A percentile compares a stretch with the other conserved stretches of the same genome.
Conservation (phyloP, 2,888 invertebrate genomes). For the Chrysolina haemoptera region DNA sequence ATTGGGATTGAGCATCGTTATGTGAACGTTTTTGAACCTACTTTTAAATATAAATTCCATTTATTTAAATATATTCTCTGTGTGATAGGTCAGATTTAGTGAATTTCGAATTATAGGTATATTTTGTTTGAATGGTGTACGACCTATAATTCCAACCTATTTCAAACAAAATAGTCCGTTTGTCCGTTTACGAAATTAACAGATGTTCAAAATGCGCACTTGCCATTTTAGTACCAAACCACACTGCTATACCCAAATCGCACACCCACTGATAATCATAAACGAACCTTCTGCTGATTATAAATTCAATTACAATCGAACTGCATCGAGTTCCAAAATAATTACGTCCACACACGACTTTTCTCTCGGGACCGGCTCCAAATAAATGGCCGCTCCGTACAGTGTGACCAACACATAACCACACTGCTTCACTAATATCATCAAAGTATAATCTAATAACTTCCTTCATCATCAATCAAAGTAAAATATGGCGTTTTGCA, state of each 20-base stretch:
- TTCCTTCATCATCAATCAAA: conserved; percentile 49
- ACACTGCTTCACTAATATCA: conserved; percentile 45
- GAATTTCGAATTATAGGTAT: no score
- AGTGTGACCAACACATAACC: conserved; percentile 42
- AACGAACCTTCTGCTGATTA: conserved; percentile 28
- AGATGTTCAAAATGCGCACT: background rate
- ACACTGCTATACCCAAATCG: background rate
- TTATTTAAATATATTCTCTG: no score
- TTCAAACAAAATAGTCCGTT: no score
- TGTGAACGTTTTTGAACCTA: no score
- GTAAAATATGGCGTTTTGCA: conserved; percentile 48
- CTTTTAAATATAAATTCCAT: no score
- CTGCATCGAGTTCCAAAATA: conserved; percentile 37
- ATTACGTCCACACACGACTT: conserved; percentile 29
- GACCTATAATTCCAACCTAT: no score
- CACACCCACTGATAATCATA: background rate
- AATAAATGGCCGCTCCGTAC: conserved; percentile 37
- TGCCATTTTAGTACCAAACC: background rate
- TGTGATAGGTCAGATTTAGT: no score
- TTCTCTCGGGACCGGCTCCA: conserved; percentile 34
- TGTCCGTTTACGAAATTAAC: no score
- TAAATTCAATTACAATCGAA: conserved; percentile 40
- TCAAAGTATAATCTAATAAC: conserved; percentile 50
- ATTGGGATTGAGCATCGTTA: no score
- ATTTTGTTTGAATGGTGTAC: no score